A percentile compares a stretch with the other conserved stretches of the same genome.
These are phyloP conservation scores for Fragum whitleyi DNA, from an alignment of 2,888 invertebrate species.

Conservation along the genomic window DNA sequence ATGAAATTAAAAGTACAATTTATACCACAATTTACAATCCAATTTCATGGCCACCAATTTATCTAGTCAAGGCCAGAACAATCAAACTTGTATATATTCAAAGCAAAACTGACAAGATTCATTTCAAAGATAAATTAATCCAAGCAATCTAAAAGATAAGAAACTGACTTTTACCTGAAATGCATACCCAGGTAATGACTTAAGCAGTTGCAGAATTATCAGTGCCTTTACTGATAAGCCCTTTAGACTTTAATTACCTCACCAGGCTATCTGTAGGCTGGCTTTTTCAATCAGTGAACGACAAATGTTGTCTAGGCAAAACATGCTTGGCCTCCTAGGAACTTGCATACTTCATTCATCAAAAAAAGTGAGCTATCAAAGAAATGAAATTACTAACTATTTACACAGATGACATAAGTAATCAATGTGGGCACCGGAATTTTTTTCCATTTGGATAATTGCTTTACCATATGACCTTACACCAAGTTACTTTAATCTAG, in stretches of 20 bases:
- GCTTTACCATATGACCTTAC: not conserved
- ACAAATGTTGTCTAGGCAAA: not conserved
- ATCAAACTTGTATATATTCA: not conserved
- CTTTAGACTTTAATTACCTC: conserved; percentile 15
- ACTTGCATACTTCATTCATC: conserved; percentile 1
- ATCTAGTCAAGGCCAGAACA: too few species aligned
- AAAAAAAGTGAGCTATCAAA: not conserved
- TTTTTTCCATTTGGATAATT: not conserved
- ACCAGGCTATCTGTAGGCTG: conserved; percentile 8
- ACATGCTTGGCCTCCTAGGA: not conserved
- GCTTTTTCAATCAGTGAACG: not conserved
- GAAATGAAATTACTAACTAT: not conserved
- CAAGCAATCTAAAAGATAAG: conserved; percentile 9
- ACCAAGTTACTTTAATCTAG: not conserved
- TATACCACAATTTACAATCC: too few species aligned
- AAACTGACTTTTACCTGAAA: conserved; percentile 21
- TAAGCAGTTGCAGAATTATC: conserved; percentile 28
- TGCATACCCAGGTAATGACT: conserved; percentile 9
- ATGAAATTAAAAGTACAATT: too few species aligned
- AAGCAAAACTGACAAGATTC: conserved; percentile 9
- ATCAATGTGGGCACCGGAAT: not conserved
- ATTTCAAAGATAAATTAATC: conserved; percentile 14
- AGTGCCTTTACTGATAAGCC: conserved; percentile 16
- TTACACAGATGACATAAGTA: not conserved
- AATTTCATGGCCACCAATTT: too few species aligned